These are phyloP conservation scores for Thumatha senex DNA, from an alignment of 2,888 invertebrate species.

Conservation along the genomic window DNA sequence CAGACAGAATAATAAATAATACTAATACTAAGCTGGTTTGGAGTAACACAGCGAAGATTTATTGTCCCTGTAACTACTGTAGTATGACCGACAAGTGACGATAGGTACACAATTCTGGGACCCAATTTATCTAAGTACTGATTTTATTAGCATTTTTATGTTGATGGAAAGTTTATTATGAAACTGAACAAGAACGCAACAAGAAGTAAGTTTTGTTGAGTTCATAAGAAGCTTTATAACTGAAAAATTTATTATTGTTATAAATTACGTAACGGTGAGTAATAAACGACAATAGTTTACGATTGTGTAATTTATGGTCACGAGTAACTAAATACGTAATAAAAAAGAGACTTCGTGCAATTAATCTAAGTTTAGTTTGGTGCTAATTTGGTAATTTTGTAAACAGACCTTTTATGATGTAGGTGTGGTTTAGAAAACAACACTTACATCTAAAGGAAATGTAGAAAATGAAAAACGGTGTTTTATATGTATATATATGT, in stretches of 20 bases:
- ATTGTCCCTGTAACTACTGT: no score
- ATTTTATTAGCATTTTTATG: background rate
- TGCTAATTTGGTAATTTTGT: background rate
- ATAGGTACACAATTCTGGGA: no score
- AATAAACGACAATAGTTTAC: slow-evolving; percentile 23
- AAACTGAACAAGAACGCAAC: background rate
- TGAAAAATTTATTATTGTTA: slow-evolving; percentile 19
- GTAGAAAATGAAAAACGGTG: no score
- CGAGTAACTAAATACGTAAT: slow-evolving; percentile 18
- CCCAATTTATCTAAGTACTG: no score
- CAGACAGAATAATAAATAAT: no score
- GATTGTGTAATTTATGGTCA: slow-evolving; percentile 24
- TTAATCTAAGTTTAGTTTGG: slow-evolving; percentile 3
- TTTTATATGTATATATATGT: no score
- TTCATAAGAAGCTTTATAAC: slow-evolving; percentile 18
- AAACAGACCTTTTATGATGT: background rate
- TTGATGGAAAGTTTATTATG: background rate
- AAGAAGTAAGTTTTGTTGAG: slow-evolving; percentile 2
- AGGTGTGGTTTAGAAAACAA: no score
- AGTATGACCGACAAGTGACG: no score
- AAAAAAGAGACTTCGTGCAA: no score
- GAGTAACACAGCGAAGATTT: no score
- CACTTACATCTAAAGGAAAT: no score
- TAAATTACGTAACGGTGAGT: slow-evolving; percentile 23
- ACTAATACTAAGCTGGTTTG: no score